Evolutionary conservation across 1,140 invertebrate species (phyloP), one percentile per base, ranked within the genome.

Genomic region (Drosophila pruinosa): DNA sequence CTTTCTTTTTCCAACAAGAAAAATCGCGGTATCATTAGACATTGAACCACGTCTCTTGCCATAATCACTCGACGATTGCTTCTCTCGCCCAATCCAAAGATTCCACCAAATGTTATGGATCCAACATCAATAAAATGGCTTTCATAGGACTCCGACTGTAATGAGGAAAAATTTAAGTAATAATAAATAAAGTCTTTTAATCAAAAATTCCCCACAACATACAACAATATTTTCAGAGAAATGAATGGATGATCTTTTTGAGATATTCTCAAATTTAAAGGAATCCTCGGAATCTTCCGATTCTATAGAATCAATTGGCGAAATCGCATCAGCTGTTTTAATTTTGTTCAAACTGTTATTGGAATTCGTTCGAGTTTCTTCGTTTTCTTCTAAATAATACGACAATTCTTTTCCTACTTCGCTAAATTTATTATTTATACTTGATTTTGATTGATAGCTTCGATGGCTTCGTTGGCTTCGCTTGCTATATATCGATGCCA

Each of bases 1-100:
- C 91, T 85, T 6, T 71, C 52, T n/a, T 92, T 92, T 39, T 93
- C 91, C 1, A 92, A 68, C 3, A 94, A 73, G 83, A 93, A 94
- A 73, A 92, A 93, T 26, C 92, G 86, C 0, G 94, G 94, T 8
- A 94, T 86, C 6, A 93, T 72, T 6, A 94, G 80, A 72, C 93
- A 94, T 63, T 92, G 91, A 4, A 92, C 91, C 3, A 83, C 89
- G 3, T 90, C 92, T 24, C 90, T 72, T 0, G 94, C 92, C 54
- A 94, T 91, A 8, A 94, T 91, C 17, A 93, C 89, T 2, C 94
- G 90, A 77, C 93, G 89, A 14, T 81, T 41, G 80, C 94, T 92
- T 17, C 92, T 74, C 73, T 94, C 94, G 1, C 93, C 93, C 86
- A 92, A 54, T 7, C 90, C 90, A 36, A 91, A 91, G 10, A 91